Evolutionary conservation across 2,113 vertebrate species (phyloP).

Genomic region (Petromus typicus): DNA sequence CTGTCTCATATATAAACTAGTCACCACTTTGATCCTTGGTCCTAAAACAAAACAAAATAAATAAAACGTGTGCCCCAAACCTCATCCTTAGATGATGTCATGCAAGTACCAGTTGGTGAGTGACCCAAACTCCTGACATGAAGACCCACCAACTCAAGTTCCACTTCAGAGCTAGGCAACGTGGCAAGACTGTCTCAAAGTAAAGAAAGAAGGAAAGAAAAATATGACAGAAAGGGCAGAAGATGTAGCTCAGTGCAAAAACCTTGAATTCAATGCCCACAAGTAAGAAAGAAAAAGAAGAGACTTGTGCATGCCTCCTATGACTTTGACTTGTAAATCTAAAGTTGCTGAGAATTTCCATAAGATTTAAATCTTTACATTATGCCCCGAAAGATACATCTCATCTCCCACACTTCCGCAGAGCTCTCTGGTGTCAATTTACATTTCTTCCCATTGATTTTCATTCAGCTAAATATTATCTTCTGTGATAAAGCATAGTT

Average conservation of each 20-base stretch:
- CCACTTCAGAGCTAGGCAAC: background rate
- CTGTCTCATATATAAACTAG: too few relatives aligned
- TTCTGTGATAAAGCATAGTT: background rate
- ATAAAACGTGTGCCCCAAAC: background rate
- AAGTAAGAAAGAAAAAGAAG: too few relatives aligned
- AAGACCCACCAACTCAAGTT: background rate
- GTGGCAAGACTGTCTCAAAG: background rate
- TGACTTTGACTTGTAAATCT: too few relatives aligned
- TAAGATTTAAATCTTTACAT: too few relatives aligned
- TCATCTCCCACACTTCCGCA: background rate
- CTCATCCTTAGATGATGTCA: too few relatives aligned
- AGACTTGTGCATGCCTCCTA: background rate
- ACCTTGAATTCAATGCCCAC: background rate
- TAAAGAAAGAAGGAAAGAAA: background rate
- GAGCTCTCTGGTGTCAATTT: background rate
- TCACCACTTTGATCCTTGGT: background rate
- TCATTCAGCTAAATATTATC: background rate
- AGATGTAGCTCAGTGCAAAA: background rate
- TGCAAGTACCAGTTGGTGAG: background rate
- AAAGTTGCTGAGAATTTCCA: background rate
- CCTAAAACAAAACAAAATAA: background rate
- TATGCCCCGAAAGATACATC: background rate
- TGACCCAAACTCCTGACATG: background rate
- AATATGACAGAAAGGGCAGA: background rate
- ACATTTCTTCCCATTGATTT: background rate